Evolutionary conservation across 2,888 invertebrate genomes (phyloP), one percentile per base, ranked within the genome.

Genomic region (Melanotus villosus): DNA sequence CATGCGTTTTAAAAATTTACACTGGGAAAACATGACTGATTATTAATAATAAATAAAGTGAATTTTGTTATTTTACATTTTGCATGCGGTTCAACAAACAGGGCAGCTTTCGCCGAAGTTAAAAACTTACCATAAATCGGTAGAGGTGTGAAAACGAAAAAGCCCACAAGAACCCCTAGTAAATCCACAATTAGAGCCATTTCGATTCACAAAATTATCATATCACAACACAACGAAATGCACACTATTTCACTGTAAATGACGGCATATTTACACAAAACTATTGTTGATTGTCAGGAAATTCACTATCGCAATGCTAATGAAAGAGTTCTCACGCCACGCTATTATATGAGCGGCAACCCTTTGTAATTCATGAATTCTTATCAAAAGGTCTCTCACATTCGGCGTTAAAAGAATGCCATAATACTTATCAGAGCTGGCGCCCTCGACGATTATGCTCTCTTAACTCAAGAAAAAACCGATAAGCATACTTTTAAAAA

Each of bases 121-220:
- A 18, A 30, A 50, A 43, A 63, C 68, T 68, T 38, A 68, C 68
- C 68, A 32, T 54, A 50, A 65, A 65, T 65, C 21, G 58, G 45
- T 67, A 63, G 54, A 63, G 60, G 65, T 19, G 59, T 26, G 23
- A 70, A 26, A 43, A 59, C 34, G 43, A 70, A 38, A 56, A 64
- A 70, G 56, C 65, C 41, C 47, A 68, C 38, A 23, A 62, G 36
- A 67, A 67, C 41, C 23, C 23, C 38, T 21, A 66, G 47, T 72
- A 77, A 73, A 77, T 77, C 76, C 76, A 73, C 71, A 70, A 72
- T 52, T 57, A 63, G 65, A 63, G 66, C 75, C 76, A 77, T 77
- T 73, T 74, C 71, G 63, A 26, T 34, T 63, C 71, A 73, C 73
- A 67, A 64, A 57, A 65, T 70, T 67, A 71, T 73, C 75, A 73